Conservation (phyloP, 2,797 vertebrate genomes). For the Kryptolebias ocellatus region DNA sequence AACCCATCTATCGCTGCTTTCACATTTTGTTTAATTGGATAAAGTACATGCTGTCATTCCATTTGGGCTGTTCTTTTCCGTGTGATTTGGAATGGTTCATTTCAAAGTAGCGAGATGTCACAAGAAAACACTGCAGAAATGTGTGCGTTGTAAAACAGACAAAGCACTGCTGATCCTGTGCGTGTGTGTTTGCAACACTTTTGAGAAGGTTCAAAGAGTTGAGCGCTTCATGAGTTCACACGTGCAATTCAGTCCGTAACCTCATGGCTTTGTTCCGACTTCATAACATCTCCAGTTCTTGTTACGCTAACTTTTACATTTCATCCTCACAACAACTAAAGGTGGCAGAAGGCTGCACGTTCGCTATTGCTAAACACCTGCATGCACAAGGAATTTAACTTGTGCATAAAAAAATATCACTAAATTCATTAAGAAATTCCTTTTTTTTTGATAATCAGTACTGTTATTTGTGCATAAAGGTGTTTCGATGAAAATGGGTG, state of each 20-base stretch:
- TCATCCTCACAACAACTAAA: constrained; percentile 19
- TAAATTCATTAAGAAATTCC: too few species aligned
- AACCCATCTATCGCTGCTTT: too few species aligned
- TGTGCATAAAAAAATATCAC: too few species aligned
- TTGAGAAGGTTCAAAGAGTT: constrained; percentile 76
- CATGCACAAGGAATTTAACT: constrained; percentile 24
- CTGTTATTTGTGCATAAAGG: neutral
- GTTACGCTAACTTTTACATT: constrained; percentile 26
- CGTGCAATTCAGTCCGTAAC: constrained; percentile 33
- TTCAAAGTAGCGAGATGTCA: constrained; percentile 17
- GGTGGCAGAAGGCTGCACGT: constrained; percentile 6
- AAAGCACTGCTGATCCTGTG: constrained; percentile 72
- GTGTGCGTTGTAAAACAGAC: neutral
- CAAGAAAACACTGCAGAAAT: constrained; percentile 41
- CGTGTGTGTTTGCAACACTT: constrained; percentile 37
- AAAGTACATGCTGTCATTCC: too few species aligned
- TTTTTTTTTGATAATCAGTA: too few species aligned
- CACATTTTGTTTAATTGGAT: too few species aligned
- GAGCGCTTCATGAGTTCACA: constrained; percentile 48
- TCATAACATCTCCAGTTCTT: constrained; percentile 45
- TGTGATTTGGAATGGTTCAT: constrained; percentile 19
- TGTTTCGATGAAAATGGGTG: neutral
- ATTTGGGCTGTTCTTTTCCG: too few species aligned
- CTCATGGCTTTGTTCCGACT: neutral
- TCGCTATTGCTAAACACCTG: constrained; percentile 10